Base-by-base conservation (phyloP, 2,797 vertebrate species). In the Phalanger gymnotis region DNA sequence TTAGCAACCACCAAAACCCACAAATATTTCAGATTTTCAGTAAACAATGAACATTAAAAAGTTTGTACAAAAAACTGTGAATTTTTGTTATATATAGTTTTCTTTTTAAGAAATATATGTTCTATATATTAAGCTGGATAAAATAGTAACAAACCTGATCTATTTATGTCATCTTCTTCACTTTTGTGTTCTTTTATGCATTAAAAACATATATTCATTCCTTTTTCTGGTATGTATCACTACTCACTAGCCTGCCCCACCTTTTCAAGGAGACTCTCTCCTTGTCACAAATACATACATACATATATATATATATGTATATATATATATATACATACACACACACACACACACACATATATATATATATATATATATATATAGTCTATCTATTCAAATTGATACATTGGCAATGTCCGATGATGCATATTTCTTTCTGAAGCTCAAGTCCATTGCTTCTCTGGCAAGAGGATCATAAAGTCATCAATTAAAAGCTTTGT, bases 1-100 rank as follows among this genome's bases (percentile, higher is more conserved):
- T 94, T n/a, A 66, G n/a, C 40, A 93, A 53, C 53, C 52, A 27
- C 94, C 30, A 57, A 93, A 95, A 81, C 47, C 47, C 16, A 40
- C 6, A 40, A 73, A 73, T 22, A 81, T 19, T 40, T 73, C 61
- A 73, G n/a, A 73, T 73, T 81, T 81, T 47, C 66, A 81, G 19
- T 81, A 81, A 81, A 81, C n/a, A 47, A 40, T 2, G n/a, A 40
- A 81, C n/a, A 81, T 81, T 81, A 81, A 81, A n/a, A 81, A 81
- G 31, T 11, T 31, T 66, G 13, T 16, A 66, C 31, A 81, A 81
- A 81, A 25, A 81, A 81, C 66, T 47, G 61, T 19, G 19, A 81
- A 25, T 40, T 81, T 81, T 40, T 40, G 22, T 81, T 81, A 81
- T 81, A 47, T 47, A 10, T 19, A 87, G 40, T 51, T 87, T 87